Conservation (phyloP, 1,140 invertebrate species). For the Dermatophagoides farinae region DNA sequence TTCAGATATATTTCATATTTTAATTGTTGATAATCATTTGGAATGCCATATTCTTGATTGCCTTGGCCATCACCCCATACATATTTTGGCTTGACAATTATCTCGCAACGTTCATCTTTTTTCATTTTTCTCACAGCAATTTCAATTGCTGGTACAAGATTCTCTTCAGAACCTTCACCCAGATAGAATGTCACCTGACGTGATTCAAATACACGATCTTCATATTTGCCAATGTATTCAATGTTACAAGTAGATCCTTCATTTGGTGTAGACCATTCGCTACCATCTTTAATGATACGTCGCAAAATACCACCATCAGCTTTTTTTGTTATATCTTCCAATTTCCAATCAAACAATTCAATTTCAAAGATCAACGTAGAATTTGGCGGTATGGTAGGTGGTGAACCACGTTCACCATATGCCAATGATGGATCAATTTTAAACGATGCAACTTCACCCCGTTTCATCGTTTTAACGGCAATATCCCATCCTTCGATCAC, state of each 20-base stretch:
- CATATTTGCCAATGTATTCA: conserved; percentile 47
- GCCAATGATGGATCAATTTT: conserved; percentile 74
- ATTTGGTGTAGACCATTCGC: conserved; percentile 44
- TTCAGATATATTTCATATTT: conserved; percentile 49
- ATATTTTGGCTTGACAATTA: conserved; percentile 55
- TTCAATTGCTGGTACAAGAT: conserved; percentile 63
- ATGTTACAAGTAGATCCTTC: conserved; percentile 60
- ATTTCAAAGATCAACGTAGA: conserved; percentile 57
- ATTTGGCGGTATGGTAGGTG: conserved; percentile 73
- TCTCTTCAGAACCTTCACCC: conserved; percentile 57
- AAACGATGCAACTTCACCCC: conserved; percentile 61
- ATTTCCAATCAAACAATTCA: conserved; percentile 54
- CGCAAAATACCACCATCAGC: conserved; percentile 59
- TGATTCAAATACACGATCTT: conserved; percentile 45
- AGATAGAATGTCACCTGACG: conserved; percentile 49
- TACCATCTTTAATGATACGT: conserved; percentile 43
- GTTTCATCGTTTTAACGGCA: conserved; percentile 80
- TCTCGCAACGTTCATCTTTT: conserved; percentile 49
- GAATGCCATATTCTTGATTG: conserved; percentile 42
- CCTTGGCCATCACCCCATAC: conserved; percentile 56
- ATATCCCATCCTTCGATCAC: conserved; percentile 92
- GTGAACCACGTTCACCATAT: conserved; percentile 61
- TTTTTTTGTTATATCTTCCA: conserved; percentile 53
- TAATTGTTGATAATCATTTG: conserved; percentile 37
- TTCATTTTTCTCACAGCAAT: conserved; percentile 60